Percentiles rank a stretch among this genome's conserved stretches.
phyloP scores from a whole-genome alignment of 2,797 vertebrate species.

The Neosilurus hyrtlii region DNA sequence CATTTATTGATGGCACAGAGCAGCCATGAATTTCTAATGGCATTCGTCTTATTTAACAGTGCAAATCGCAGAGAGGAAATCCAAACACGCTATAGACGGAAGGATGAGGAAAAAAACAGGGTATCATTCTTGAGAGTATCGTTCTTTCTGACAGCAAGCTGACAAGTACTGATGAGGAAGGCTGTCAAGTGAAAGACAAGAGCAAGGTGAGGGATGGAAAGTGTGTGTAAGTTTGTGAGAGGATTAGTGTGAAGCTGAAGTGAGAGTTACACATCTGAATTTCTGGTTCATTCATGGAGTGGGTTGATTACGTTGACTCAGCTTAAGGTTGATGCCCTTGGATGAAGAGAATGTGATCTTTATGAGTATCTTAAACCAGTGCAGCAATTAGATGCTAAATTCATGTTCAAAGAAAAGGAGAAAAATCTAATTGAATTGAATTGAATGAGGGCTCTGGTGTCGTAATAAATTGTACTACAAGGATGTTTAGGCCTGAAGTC shows the following conservation, averaged over 20 bases:
- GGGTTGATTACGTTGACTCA: constrained; percentile 21
- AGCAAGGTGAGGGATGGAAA: constrained; percentile 36
- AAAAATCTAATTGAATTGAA: neutral
- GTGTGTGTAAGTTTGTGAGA: constrained; percentile 24
- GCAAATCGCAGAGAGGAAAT: constrained; percentile 63
- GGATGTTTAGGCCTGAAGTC: neutral
- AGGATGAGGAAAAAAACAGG: constrained; percentile 36
- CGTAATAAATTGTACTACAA: neutral
- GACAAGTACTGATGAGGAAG: constrained; percentile 58
- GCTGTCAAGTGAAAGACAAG: constrained; percentile 40
- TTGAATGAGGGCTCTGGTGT: neutral
- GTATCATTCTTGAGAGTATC: constrained; percentile 58
- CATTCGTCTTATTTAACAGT: constrained; percentile 64
- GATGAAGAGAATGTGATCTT: constrained; percentile 37
- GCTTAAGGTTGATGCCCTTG: constrained; percentile 36
- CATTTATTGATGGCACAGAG: constrained; percentile 64
- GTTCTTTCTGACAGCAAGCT: constrained; percentile 56
- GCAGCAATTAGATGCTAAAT: constrained; percentile 32
- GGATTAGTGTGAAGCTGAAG: neutral
- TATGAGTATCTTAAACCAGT: constrained; percentile 26
- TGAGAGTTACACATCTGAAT: constrained; percentile 46
- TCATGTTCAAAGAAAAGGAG: neutral
- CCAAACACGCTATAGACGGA: constrained; percentile 57
- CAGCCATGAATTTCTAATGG: constrained; percentile 60
- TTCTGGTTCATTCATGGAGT: constrained; percentile 27